These are phyloP conservation scores for Calcarius ornatus DNA, from an alignment of 2,113 vertebrate species.

Conservation along the genomic window DNA sequence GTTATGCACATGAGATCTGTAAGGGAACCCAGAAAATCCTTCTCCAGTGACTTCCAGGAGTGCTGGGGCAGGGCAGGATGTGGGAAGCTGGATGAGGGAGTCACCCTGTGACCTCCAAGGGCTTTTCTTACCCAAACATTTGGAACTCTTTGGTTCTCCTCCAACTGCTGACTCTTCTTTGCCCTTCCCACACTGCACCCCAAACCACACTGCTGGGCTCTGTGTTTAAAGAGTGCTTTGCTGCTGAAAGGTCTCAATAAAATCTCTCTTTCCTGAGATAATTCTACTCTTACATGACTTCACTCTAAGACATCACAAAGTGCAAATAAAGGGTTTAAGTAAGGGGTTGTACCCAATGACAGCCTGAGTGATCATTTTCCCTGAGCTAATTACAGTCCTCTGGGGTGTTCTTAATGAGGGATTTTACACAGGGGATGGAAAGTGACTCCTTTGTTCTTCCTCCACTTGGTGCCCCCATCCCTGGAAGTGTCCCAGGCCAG, in stretches of 20 bases:
- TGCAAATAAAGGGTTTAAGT: neutral
- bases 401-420: neutral
- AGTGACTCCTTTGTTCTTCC: neutral
- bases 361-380: neutral
- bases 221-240: neutral
- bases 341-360: neutral
- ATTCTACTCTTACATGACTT: neutral
- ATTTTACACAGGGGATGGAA: neutral
- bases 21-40: neutral
- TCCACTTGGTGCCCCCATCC: neutral
- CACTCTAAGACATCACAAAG: neutral
- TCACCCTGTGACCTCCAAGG: neutral
- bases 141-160: neutral
- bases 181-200: neutral
- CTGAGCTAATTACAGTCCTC: neutral
- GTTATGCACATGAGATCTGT: neutral
- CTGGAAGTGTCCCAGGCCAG: neutral
- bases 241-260: neutral
- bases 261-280: neutral
- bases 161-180: neutral
- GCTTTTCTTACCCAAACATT: neutral
- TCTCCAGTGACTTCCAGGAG: neutral
- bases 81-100: no score
- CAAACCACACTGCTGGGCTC: rapidly evolving
- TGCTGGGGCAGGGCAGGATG: neutral